Percentiles rank a stretch among this genome's conserved stretches.
Conservation (phyloP, 1,140 invertebrate species). For the Zelostemma sp. region DNA sequence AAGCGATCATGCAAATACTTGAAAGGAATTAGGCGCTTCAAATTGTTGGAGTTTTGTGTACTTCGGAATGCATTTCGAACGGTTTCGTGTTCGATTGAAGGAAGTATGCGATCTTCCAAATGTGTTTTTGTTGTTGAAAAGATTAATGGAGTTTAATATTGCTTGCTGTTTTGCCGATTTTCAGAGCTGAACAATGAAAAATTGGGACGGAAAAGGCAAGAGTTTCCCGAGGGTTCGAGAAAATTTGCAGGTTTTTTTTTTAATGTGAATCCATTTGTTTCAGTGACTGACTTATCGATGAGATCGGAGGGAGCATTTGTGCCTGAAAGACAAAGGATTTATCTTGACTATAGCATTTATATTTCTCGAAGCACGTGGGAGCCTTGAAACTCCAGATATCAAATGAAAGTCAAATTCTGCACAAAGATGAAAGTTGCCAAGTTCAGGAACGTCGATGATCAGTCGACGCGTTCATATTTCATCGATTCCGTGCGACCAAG, state of each 20-base stretch:
- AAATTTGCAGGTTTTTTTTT: background rate
- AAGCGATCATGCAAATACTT: constrained; percentile 48
- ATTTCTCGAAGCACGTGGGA: constrained; percentile 26
- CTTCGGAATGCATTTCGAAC: constrained; percentile 9
- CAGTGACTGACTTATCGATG: constrained; percentile 21
- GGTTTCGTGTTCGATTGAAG: too few species aligned
- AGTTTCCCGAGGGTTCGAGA: background rate
- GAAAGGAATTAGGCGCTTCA: constrained; percentile 45
- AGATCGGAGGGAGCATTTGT: constrained; percentile 33
- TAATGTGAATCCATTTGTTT: constrained; percentile 7
- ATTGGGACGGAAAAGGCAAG: background rate
- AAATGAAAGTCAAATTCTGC: constrained; percentile 43
- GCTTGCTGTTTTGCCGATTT: constrained; percentile 58
- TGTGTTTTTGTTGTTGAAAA: constrained; percentile 40
- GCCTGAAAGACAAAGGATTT: constrained; percentile 39
- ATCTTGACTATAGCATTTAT: constrained; percentile 47
- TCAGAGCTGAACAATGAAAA: constrained; percentile 45
- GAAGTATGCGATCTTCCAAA: constrained; percentile 14
- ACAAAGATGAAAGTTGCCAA: constrained; percentile 34
- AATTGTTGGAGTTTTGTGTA: constrained; percentile 16
- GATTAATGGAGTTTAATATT: constrained; percentile 60
- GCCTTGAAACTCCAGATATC: constrained; percentile 25
- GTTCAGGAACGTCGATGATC: background rate
- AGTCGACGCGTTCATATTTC: too few species aligned
- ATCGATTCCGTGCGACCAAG: too few species aligned